Evolutionary conservation across 2,113 vertebrate species (phyloP), one percentile per base, ranked within the genome.

Genomic region (Tupaia chinensis): DNA sequence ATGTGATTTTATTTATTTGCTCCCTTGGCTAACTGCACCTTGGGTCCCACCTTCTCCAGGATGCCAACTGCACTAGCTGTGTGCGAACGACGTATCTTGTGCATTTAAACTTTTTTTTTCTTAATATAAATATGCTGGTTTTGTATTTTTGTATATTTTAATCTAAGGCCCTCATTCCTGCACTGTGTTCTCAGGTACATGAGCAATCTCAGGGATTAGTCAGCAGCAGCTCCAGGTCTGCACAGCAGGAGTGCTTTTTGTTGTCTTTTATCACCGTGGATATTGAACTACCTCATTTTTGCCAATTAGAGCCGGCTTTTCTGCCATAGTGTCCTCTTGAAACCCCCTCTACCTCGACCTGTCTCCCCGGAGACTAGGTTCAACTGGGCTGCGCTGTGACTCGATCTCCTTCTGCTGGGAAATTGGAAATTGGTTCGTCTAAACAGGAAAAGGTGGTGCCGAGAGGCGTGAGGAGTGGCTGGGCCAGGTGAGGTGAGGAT

Each of bases 71-170:
- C 95, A 97, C 96, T 97, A 95, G 89, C 97, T 77, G 98, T 98
- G 98, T 98, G 98, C 97, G 98, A 98, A 98, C 97, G 98, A 99
- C 96, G 98, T 98, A 98, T 99, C 98, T 98, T 98, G 98, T 98
- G 98, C 17, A 96, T 98, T 98, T 98, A 97, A 81, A 88, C 92
- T n/a, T 96, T 98, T 94, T 98, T 97, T 92, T 97, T 96, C 96
- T 88, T 97, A 97, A 98, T 98, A 98, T 98, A 98, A 98, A 98
- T 98, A 98, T 98, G 98, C 95, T 97, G 97, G 94, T 96, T 98
- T 98, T 98, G 97, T 99, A 98, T 98, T 98, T 98, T 98, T 98
- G 98, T 98, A 98, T 98, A 98, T 98, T 98, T 98, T 99, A 98
- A 98, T 98, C 96, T 98, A 98, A 97, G 97, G 98, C 98, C 98